Evolutionary conservation across 2,888 invertebrate species (phyloP), one percentile per base, ranked within the genome.

Genomic region (Congeria kusceri): DNA sequence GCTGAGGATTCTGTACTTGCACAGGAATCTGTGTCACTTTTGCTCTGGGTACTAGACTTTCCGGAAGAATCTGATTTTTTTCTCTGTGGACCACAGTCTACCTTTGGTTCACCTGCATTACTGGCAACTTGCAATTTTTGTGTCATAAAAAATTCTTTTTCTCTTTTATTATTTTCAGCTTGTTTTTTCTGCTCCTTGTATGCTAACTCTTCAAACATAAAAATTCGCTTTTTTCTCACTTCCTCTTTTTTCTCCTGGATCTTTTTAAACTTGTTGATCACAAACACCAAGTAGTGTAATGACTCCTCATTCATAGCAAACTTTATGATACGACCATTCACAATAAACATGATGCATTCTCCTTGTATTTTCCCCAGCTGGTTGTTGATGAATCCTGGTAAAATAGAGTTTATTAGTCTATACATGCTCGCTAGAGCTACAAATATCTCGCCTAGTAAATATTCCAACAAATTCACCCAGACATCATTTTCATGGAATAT

Each of bases 81-180:
- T 53, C 9, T 53, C 20, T 53, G 53, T 53, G 20, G 13, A 11
- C 13, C 18, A 18, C n/a, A 23, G 20, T 23, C 53, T 9, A 53
- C 20, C 7, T 11, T 15, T 25, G 25, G 9, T 5, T 53, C 25
- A 2, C n/a, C 53, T 53, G 13, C n/a, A n/a, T 53, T 53, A 15
- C 25, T 53, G 2, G 11, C 53, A n/a, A 9, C 20, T 23, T 20
- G 53, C 25, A 53, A n/a, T 53, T 18, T 53, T 25, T 53, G 23
- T 53, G 13, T 9, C 53, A 23, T 53, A 9, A 23, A 23, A 20
- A 18, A 7, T 20, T 53, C 53, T 20, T 53, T 53, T 53, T 53
- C 53, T 53, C n/a, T 53, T n/a, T 20, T 53, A 53, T 53, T 53
- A 25, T 53, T 53, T 53, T 53, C 53, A 5, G 25, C 25, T 25